A percentile compares a stretch with the other conserved stretches of the same genome.
Conservation (phyloP, 2,797 vertebrate genomes). For the Fistularia commersonii region DNA sequence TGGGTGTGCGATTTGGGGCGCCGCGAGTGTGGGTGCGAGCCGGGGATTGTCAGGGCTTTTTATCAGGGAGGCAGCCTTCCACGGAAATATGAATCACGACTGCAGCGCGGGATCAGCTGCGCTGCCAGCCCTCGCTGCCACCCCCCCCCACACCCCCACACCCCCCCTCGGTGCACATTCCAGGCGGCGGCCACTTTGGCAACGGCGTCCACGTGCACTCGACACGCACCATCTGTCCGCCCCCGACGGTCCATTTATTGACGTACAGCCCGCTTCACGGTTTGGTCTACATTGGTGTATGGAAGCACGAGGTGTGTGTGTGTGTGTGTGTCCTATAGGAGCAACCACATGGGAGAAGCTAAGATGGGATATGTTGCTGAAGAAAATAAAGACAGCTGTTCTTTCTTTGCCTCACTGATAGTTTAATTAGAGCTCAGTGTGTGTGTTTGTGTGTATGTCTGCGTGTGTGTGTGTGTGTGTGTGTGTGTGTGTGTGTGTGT, state of each 20-base stretch:
- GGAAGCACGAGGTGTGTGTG: conserved; percentile 15
- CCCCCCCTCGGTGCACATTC: conserved; percentile 27
- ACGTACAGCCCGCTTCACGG: conserved; percentile 26
- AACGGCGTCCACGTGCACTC: conserved; percentile 36
- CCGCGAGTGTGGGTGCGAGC: conserved; percentile 65
- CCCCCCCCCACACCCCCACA: too few species aligned
- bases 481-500: too few species aligned
- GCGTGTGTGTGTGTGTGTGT: too few species aligned
- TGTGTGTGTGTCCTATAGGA: conserved; percentile 17
- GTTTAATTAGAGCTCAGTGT: conserved; percentile 57
- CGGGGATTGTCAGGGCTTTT: conserved; percentile 59
- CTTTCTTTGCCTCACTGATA: conserved; percentile 62
- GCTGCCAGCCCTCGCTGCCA: too few species aligned
- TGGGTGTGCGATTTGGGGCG: conserved; percentile 62
- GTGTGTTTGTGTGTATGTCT: conserved; percentile 10
- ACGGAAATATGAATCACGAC: conserved; percentile 55
- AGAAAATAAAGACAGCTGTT: conserved; percentile 65
- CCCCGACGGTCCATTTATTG: conserved; percentile 41
- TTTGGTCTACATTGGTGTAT: conserved; percentile 33
- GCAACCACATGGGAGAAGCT: conserved; percentile 25
- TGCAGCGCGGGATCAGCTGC: conserved; percentile 21
- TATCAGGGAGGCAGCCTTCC: conserved; percentile 58
- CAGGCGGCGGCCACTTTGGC: conserved; percentile 35
- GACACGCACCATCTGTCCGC: conserved; percentile 58
- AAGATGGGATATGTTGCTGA: conserved; percentile 38